Conservation (phyloP, 2,888 invertebrate genomes). For the Papilio protenor region DNA sequence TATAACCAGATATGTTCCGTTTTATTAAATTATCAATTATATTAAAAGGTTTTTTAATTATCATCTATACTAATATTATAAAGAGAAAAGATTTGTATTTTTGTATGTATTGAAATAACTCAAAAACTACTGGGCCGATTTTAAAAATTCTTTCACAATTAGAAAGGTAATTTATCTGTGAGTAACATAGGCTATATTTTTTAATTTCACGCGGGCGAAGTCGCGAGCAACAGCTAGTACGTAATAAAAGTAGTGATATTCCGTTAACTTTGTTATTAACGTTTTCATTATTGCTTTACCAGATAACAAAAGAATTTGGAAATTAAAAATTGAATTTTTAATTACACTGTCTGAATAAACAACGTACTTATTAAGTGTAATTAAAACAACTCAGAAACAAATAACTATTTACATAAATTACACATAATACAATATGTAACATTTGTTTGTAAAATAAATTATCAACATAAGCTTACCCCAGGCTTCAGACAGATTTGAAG, state of each 20-base stretch:
- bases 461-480: constrained; percentile 27
- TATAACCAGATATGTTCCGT: neutral
- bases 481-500: constrained; percentile 26
- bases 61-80: too few relatives aligned
- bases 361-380: neutral
- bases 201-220: too few relatives aligned
- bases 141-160: too few relatives aligned
- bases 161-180: too few relatives aligned
- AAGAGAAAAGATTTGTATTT: too few relatives aligned
- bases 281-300: neutral
- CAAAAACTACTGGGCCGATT: too few relatives aligned
- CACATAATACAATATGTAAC: neutral
- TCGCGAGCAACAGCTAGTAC: too few relatives aligned
- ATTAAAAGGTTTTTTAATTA: neutral
- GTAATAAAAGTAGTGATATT: neutral
- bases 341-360: neutral
- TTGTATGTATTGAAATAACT: too few relatives aligned
- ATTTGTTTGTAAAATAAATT: constrained; percentile 31
- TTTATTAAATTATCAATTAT: constrained; percentile 13
- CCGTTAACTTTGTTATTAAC: neutral
- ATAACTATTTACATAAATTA: neutral
- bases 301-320: neutral
- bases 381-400: neutral
- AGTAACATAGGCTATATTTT: too few relatives aligned
- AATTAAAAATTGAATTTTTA: neutral